A percentile compares a stretch with the other conserved stretches of the same genome.
phyloP scores from a whole-genome alignment of 2,888 invertebrate species.

The Stenodera caucasica region DNA sequence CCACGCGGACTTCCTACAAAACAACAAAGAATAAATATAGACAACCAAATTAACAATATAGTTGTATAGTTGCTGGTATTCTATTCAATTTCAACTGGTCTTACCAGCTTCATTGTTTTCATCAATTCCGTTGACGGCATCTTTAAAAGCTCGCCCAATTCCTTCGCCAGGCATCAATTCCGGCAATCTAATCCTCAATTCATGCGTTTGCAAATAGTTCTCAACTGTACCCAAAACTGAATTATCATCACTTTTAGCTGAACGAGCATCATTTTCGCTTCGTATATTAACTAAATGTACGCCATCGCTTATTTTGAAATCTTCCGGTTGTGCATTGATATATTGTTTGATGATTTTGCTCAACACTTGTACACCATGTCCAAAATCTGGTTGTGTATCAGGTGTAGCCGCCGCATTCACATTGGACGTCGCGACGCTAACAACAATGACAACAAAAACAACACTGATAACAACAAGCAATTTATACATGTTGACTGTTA shows the following conservation, averaged over 20 bases:
- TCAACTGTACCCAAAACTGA: constrained; percentile 63
- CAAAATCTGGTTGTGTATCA: constrained; percentile 35
- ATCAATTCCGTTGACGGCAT: constrained; percentile 58
- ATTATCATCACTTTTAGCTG: constrained; percentile 59
- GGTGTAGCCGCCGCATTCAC: constrained; percentile 27
- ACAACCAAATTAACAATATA: background rate
- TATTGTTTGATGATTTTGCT: constrained; percentile 58
- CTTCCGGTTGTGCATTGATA: constrained; percentile 58
- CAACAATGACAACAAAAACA: constrained; percentile 21
- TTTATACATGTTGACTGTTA: constrained; percentile 42
- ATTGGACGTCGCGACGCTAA: constrained; percentile 10
- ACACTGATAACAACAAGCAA: constrained; percentile 44
- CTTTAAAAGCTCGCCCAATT: constrained; percentile 58
- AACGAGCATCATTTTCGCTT: constrained; percentile 56
- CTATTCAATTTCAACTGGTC: constrained; percentile 19
- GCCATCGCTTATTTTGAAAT: constrained; percentile 65
- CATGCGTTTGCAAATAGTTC: constrained; percentile 71
- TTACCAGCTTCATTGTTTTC: constrained; percentile 59
- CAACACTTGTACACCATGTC: constrained; percentile 47
- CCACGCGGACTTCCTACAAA: constrained; percentile 43
- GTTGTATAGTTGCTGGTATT: background rate
- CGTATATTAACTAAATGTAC: constrained; percentile 64
- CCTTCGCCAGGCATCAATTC: constrained; percentile 70
- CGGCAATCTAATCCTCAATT: constrained; percentile 70
- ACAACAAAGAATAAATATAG: background rate